Evolutionary conservation across 1,140 invertebrate genomes (phyloP).

Genomic region (Heliconius congener): DNA sequence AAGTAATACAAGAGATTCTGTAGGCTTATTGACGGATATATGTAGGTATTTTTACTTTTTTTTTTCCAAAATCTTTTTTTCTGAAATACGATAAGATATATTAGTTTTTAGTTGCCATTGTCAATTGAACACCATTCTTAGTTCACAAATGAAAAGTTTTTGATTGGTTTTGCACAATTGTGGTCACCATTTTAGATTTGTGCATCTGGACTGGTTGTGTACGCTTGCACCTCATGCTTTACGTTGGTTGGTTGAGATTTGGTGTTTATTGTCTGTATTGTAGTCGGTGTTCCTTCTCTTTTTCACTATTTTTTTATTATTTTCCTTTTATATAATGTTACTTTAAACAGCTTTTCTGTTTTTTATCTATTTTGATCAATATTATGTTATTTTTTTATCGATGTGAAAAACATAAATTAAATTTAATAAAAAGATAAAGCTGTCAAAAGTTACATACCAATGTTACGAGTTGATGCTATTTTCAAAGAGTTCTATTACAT

Average conservation of each 20-base stretch:
- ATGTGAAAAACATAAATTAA: not conserved
- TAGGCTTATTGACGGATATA: no score
- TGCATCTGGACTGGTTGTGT: conserved; percentile 58
- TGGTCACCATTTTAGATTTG: conserved; percentile 52
- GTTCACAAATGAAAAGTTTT: conserved; percentile 40
- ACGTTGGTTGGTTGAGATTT: conserved; percentile 52
- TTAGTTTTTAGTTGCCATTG: not conserved
- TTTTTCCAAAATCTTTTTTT: not conserved
- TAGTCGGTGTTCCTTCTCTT: conserved; percentile 81
- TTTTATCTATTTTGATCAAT: not conserved
- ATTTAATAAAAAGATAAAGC: not conserved
- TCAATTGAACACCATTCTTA: conserved; percentile 41
- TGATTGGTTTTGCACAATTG: conserved; percentile 65
- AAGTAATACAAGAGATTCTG: no score
- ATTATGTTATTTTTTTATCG: no score
- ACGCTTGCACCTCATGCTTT: conserved; percentile 78
- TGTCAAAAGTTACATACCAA: conserved; percentile 34
- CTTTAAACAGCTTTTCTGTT: conserved; percentile 26
- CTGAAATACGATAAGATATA: not conserved
- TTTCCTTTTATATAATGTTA: conserved; percentile 22
- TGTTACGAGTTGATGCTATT: conserved; percentile 29
- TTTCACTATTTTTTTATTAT: conserved; percentile 60
- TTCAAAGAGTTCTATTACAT: conserved; percentile 1
- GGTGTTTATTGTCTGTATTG: conserved; percentile 59
- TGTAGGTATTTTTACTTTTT: no score